Evolutionary conservation across 1,140 invertebrate species (phyloP).

Genomic region (Ips nitidus): DNA sequence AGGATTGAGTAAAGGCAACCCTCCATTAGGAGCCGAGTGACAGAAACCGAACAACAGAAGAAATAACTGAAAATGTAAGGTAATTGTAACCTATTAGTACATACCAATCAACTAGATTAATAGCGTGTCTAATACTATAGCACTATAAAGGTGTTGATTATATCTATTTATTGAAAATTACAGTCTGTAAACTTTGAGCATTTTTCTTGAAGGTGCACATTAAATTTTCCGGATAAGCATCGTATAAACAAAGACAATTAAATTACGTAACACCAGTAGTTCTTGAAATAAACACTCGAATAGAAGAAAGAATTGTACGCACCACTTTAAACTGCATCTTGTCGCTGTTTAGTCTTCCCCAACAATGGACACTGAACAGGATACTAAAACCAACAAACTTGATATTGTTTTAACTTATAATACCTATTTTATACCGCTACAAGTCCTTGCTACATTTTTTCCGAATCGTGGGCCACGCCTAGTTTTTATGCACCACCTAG

Average conservation of each 20-base stretch:
- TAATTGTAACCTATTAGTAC: too few relatives aligned
- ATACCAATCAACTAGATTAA: too few relatives aligned
- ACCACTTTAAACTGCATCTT: slow-evolving; percentile 21
- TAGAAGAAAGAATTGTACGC: slow-evolving; percentile 14
- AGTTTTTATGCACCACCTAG: slow-evolving; percentile 13
- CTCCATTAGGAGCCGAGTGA: slow-evolving; percentile 11
- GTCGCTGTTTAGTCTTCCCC: slow-evolving; percentile 3
- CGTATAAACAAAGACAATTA: too few relatives aligned
- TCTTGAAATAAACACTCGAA: not conserved
- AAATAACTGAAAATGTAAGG: slow-evolving; percentile 24
- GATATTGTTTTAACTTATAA: slow-evolving; percentile 43
- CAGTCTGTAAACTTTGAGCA: too few relatives aligned
- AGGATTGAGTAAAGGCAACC: slow-evolving; percentile 36
- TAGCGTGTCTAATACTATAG: too few relatives aligned
- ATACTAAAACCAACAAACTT: slow-evolving; percentile 27
- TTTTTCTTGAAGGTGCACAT: too few relatives aligned
- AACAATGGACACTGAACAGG: slow-evolving; percentile 26
- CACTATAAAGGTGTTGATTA: slow-evolving; percentile 8
- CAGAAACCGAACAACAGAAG: slow-evolving; percentile 34
- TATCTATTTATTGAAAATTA: not conserved
- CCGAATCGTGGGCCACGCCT: slow-evolving; percentile 27
- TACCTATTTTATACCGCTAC: slow-evolving; percentile 46
- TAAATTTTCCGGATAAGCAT: too few relatives aligned
- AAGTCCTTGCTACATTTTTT: slow-evolving; percentile 46
- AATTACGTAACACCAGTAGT: too few relatives aligned